phyloP scores from a whole-genome alignment of 2,113 vertebrate species.

The Apodemus speciosus region DNA sequence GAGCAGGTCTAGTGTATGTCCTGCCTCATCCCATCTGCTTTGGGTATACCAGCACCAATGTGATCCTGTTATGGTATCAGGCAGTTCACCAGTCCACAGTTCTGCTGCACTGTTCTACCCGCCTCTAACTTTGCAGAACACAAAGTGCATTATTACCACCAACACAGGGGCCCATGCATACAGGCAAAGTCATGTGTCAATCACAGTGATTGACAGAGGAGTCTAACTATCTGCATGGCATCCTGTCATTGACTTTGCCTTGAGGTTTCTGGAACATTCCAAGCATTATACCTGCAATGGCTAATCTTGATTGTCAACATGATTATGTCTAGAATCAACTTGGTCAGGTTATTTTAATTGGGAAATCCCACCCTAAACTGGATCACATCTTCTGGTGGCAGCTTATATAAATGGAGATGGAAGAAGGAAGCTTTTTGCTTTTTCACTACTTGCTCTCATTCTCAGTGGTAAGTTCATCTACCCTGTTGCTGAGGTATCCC shows the following conservation, averaged over 20 bases:
- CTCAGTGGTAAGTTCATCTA: neutral
- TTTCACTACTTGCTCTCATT: neutral
- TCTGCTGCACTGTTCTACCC: no score
- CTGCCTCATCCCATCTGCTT: neutral
- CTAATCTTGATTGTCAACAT: neutral
- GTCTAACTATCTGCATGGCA: neutral
- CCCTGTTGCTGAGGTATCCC: neutral
- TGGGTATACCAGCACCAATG: accelerated
- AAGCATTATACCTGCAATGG: neutral
- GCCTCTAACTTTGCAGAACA: neutral
- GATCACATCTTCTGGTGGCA: neutral
- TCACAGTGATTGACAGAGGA: neutral
- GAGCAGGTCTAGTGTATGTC: neutral
- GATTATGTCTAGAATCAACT: neutral
- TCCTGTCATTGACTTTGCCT: neutral
- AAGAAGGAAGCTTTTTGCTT: neutral
- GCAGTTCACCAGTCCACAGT: neutral
- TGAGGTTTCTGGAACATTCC: neutral
- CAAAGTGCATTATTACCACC: neutral
- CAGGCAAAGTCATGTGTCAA: neutral
- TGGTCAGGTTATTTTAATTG: neutral
- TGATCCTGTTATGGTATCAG: neutral
- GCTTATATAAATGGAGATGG: neutral
- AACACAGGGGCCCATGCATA: neutral
- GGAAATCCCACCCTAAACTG: neutral